phyloP scores from a whole-genome alignment of 2,888 invertebrate genomes.

The Spisula subtruncata region DNA sequence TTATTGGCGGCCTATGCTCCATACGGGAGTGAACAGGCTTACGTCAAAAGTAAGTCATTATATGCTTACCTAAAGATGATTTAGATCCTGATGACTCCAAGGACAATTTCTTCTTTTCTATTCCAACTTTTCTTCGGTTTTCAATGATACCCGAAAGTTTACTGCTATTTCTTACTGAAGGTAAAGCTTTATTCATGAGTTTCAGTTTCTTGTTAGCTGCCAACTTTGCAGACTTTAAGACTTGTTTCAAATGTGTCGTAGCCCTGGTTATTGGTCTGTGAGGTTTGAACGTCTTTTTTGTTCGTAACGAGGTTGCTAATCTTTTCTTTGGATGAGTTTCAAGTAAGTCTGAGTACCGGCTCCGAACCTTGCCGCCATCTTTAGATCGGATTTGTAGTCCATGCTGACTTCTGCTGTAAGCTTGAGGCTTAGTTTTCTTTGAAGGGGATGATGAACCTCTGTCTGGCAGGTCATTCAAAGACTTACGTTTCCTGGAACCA shows the following conservation, averaged over 20 bases:
- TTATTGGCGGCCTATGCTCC: no score
- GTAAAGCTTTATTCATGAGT: constrained; percentile 40
- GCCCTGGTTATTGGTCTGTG: constrained; percentile 70
- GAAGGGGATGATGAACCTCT: constrained; percentile 41
- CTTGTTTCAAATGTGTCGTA: constrained; percentile 65
- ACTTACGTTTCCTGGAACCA: constrained; percentile 60
- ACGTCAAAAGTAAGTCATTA: not conserved
- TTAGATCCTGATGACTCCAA: constrained; percentile 41
- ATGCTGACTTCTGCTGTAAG: constrained; percentile 39
- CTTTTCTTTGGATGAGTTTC: constrained; percentile 68
- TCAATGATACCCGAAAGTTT: constrained; percentile 67
- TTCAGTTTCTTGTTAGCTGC: constrained; percentile 69
- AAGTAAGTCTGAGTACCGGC: constrained; percentile 28
- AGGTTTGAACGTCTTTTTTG: constrained; percentile 64
- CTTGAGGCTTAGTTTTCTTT: constrained; percentile 50
- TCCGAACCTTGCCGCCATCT: constrained; percentile 22
- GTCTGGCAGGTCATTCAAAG: constrained; percentile 43
- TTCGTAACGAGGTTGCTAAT: constrained; percentile 43
- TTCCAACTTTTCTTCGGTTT: constrained; percentile 56
- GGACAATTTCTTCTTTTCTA: constrained; percentile 56
- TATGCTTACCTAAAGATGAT: constrained; percentile 28
- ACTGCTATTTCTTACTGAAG: constrained; percentile 49
- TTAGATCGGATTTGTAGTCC: constrained; percentile 44
- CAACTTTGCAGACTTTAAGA: constrained; percentile 64
- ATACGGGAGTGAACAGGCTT: no score